Conservation (phyloP, 2,797 vertebrate genomes). For the Podarcis lilfordi region DNA sequence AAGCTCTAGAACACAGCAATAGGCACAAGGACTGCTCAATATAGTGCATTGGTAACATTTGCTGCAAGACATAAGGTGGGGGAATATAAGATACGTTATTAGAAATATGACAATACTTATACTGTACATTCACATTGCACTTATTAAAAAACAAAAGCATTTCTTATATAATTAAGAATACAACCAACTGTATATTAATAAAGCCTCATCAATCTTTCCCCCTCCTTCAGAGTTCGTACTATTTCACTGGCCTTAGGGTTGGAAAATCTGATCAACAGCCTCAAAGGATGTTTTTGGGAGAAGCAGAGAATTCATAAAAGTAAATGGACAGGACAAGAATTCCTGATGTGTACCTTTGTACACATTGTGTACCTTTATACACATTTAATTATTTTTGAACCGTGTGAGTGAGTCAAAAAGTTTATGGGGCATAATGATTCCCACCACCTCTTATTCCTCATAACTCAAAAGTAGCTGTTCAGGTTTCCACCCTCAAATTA, state of each 20-base stretch:
- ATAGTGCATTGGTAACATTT: neutral
- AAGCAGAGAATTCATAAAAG: neutral
- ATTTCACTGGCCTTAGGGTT: neutral
- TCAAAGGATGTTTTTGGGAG: constrained; percentile 9
- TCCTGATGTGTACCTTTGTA: neutral
- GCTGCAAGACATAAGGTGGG: rapidly evolving
- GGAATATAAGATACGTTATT: rapidly evolving
- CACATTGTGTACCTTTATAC: neutral
- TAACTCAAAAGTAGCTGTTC: constrained; percentile 39
- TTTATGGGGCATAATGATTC: neutral
- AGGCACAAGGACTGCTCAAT: neutral
- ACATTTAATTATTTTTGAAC: neutral
- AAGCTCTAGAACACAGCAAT: neutral
- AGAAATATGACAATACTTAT: neutral
- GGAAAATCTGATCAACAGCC: neutral
- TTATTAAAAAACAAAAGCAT: constrained; percentile 1
- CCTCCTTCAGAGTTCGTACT: neutral
- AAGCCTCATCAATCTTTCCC: neutral
- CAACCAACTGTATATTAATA: neutral
- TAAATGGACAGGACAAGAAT: constrained; percentile 16
- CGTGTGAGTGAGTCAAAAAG: constrained; percentile 50
- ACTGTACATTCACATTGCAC: neutral
- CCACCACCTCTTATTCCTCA: neutral
- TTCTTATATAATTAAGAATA: neutral
- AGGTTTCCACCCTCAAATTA: constrained; percentile 21